phyloP scores from a whole-genome alignment of 2,797 vertebrate genomes.

The Esox lucius region DNA sequence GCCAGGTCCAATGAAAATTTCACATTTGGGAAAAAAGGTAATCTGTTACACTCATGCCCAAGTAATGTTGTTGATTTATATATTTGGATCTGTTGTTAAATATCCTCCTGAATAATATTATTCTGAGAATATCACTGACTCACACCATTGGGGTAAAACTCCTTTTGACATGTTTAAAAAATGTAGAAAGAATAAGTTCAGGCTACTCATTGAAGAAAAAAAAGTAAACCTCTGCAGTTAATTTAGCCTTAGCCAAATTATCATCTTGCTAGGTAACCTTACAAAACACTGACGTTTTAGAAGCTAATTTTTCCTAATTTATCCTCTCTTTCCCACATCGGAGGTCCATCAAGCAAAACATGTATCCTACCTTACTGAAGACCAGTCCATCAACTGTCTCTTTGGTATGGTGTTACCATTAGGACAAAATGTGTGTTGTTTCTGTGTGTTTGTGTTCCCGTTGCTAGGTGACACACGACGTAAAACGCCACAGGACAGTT shows the following conservation, averaged over 20 bases:
- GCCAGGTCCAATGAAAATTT: background rate
- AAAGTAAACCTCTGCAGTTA: too few relatives aligned
- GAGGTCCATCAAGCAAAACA: background rate
- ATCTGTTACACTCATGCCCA: too few relatives aligned
- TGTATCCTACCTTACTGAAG: background rate
- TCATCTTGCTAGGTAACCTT: background rate
- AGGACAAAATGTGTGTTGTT: background rate
- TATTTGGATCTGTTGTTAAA: too few relatives aligned
- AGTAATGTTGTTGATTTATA: too few relatives aligned
- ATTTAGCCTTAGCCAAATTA: too few relatives aligned
- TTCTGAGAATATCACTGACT: too few relatives aligned
- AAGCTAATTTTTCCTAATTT: background rate
- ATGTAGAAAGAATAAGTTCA: too few relatives aligned
- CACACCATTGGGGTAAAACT: too few relatives aligned
- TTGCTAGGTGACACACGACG: conserved; percentile 30
- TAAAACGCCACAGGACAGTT: conserved; percentile 39
- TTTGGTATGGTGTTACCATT: background rate
- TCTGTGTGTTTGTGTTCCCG: conserved; percentile 2
- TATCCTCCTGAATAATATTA: too few relatives aligned
- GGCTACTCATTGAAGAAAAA: too few relatives aligned
- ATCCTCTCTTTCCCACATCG: background rate
- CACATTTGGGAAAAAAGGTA: too few relatives aligned
- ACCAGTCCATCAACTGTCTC: background rate
- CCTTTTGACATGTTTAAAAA: too few relatives aligned
- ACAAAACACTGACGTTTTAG: background rate